These are phyloP conservation scores for Tribolium castaneum DNA, from an alignment of 1,140 invertebrate species.

Conservation along the genomic window DNA sequence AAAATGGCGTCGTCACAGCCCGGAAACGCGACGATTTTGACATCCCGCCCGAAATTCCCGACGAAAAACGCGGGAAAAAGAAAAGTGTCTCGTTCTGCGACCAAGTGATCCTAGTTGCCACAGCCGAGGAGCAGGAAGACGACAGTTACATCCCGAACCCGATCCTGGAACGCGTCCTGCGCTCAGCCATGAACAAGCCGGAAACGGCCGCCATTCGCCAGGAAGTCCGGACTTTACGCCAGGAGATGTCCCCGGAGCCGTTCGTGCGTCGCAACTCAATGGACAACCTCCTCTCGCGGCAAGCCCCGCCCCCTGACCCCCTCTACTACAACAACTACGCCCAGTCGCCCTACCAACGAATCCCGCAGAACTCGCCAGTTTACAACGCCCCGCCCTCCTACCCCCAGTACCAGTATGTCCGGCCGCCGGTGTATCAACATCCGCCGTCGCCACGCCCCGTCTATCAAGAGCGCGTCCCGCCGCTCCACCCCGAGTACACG, in stretches of 20 bases:
- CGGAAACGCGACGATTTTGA: conserved; percentile 54
- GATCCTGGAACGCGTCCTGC: conserved; percentile 85
- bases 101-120: conserved; percentile 90
- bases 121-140: conserved; percentile 90
- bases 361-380: conserved; percentile 49
- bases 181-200: conserved; percentile 82
- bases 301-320: conserved; percentile 37
- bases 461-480: conserved; percentile 52
- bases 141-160: conserved; percentile 92
- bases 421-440: conserved; percentile 51
- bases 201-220: conserved; percentile 70
- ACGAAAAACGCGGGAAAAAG: conserved; percentile 77
- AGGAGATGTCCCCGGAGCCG: conserved; percentile 57
- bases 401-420: conserved; percentile 29
- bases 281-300: conserved; percentile 51
- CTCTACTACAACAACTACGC: not conserved
- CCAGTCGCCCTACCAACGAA: conserved; percentile 51
- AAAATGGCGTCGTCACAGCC: conserved; percentile 48
- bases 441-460: conserved; percentile 51
- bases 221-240: conserved; percentile 66
- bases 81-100: conserved; percentile 95
- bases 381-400: conserved; percentile 31
- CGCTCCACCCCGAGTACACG: conserved; percentile 54
- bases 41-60: conserved; percentile 42
- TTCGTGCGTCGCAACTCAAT: conserved; percentile 53